phyloP scores from a whole-genome alignment of 2,113 vertebrate genomes.

The Bambusicola thoracicus region DNA sequence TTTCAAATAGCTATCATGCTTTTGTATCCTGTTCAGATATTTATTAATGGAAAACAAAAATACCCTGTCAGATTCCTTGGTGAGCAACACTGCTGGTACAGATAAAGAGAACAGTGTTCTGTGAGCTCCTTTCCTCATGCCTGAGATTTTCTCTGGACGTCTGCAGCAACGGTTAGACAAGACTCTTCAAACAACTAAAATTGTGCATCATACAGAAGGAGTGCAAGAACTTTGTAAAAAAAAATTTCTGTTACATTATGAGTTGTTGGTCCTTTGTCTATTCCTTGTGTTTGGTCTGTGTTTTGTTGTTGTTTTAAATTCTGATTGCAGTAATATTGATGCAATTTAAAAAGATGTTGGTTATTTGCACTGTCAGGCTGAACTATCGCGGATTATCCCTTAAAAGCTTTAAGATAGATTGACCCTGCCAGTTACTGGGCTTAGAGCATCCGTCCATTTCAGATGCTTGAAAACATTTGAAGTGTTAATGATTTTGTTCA shows the following conservation, averaged over 20 bases:
- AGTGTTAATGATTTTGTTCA: neutral
- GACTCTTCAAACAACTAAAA: neutral
- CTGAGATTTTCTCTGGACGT: neutral
- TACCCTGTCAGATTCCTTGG: neutral
- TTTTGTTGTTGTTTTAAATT: neutral
- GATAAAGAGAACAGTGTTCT: neutral
- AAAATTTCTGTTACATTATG: neutral
- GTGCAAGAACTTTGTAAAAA: neutral
- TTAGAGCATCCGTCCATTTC: neutral
- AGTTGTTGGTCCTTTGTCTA: neutral
- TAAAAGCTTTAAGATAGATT: constrained; percentile 10
- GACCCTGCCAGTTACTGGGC: neutral
- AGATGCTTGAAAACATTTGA: neutral
- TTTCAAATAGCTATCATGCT: neutral
- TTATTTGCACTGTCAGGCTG: neutral
- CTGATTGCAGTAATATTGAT: neutral
- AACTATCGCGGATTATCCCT: neutral
- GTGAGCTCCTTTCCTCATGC: neutral
- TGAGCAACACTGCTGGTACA: neutral
- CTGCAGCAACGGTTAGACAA: neutral
- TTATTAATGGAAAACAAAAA: constrained; percentile 9
- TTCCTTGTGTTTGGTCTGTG: neutral
- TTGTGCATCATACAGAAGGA: neutral
- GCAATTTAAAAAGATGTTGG: neutral
- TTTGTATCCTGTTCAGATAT: neutral